Conservation (phyloP, 2,113 vertebrate genomes). For the Parus major region DNA sequence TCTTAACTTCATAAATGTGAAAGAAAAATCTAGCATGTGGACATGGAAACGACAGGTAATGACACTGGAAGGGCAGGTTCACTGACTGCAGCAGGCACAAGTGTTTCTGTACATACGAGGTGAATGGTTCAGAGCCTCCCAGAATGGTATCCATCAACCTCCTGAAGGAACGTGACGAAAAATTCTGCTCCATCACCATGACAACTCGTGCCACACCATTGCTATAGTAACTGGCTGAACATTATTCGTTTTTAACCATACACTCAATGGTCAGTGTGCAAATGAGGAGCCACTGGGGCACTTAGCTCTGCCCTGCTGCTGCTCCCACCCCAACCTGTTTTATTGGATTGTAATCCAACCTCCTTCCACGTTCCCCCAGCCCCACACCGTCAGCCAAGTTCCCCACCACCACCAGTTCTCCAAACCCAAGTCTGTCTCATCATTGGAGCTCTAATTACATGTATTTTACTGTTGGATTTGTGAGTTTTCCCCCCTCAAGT, state of each 20-base stretch:
- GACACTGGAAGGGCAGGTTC: background rate
- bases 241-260: constrained; percentile 52
- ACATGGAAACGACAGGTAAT: background rate
- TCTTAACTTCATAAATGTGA: background rate
- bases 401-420: background rate
- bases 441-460: fast-evolving
- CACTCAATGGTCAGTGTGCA: background rate
- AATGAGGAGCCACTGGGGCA: fast-evolving
- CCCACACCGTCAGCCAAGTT: background rate
- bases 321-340: background rate
- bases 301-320: background rate
- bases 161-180: constrained; percentile 18
- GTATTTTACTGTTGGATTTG: background rate
- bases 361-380: background rate
- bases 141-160: constrained; percentile 31
- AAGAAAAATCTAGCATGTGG: background rate
- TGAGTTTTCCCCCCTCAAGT: fast-evolving
- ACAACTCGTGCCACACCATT: constrained; percentile 67
- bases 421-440: background rate
- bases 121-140: background rate
- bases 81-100: background rate
- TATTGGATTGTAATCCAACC: background rate
- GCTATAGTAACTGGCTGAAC: constrained; percentile 72
- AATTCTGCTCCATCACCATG: constrained; percentile 68
- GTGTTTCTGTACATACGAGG: background rate